Evolutionary conservation across 2,888 invertebrate species (phyloP).

Genomic region (Drosophila maculinotata): DNA sequence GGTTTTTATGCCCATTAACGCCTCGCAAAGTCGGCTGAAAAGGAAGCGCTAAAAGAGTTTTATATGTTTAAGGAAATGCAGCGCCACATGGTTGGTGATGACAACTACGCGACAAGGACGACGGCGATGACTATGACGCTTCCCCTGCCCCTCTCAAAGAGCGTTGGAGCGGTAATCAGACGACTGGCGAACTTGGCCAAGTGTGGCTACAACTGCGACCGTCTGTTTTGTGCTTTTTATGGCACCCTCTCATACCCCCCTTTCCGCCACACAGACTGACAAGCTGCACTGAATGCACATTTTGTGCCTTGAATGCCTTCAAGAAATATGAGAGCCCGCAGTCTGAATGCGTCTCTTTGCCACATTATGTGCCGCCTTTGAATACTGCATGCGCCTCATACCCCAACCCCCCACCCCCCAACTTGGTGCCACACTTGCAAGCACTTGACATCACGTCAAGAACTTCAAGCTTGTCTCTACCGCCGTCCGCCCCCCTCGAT

Average conservation of each 20-base stretch:
- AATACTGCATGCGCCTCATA: slow-evolving; percentile 18
- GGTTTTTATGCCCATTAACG: slow-evolving; percentile 70
- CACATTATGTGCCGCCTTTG: slow-evolving; percentile 49
- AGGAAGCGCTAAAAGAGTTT: slow-evolving; percentile 75
- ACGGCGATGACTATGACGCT: slow-evolving; percentile 3
- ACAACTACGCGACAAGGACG: slow-evolving; percentile 57
- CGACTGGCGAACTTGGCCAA: slow-evolving; percentile 69
- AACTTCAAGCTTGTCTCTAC: slow-evolving; percentile 35
- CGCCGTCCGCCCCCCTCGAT: slow-evolving; percentile 10
- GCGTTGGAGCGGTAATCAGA: slow-evolving; percentile 59
- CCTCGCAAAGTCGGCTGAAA: slow-evolving; percentile 64
- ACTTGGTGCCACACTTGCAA: slow-evolving; percentile 17
- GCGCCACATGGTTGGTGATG: slow-evolving; percentile 54
- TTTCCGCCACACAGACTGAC: slow-evolving; percentile 19
- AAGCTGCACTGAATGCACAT: slow-evolving; percentile 60
- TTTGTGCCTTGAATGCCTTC: slow-evolving; percentile 63
- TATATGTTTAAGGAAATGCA: slow-evolving; percentile 74
- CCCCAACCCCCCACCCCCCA: background rate
- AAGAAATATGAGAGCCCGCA: slow-evolving; percentile 64
- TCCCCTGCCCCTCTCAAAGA: too few relatives aligned
- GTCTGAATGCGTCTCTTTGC: slow-evolving; percentile 36
- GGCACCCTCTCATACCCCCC: slow-evolving; percentile 1
- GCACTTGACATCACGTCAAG: slow-evolving; percentile 61
- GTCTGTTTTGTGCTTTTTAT: slow-evolving; percentile 65
- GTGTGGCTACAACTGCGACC: slow-evolving; percentile 65